Conservation (phyloP, 2,113 vertebrate species). For the Tetrax tetrax region DNA sequence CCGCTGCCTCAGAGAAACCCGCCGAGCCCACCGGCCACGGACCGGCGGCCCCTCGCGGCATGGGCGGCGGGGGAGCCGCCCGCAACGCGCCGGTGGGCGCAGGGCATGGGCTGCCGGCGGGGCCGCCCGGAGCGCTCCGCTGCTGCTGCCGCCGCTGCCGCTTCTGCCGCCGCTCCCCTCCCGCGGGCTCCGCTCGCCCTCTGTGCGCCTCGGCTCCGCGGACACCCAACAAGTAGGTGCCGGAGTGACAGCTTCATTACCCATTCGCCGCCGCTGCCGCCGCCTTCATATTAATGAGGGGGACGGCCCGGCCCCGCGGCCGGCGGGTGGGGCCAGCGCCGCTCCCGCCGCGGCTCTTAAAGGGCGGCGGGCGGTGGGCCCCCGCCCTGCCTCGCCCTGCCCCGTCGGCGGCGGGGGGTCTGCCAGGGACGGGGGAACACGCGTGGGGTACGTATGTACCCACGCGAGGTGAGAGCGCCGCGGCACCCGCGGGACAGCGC, state of each 20-base stretch:
- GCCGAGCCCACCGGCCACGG: slow-evolving; percentile 36
- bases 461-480: neutral
- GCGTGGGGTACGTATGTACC: too few relatives aligned
- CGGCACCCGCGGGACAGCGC: neutral
- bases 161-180: neutral
- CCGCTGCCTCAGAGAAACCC: neutral
- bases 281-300: slow-evolving; percentile 73
- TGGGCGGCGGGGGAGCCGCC: neutral
- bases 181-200: slow-evolving; percentile 28
- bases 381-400: too few relatives aligned
- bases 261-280: slow-evolving; percentile 65
- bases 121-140: slow-evolving; percentile 44
- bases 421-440: fast-evolving
- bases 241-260: slow-evolving; percentile 72
- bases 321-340: slow-evolving; percentile 32
- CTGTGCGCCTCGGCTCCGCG: slow-evolving; percentile 32
- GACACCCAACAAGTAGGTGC: slow-evolving; percentile 67
- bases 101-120: slow-evolving; percentile 33
- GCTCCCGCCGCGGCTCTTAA: slow-evolving; percentile 57
- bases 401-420: neutral
- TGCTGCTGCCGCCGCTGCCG: too few relatives aligned
- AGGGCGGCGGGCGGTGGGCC: neutral
- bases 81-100: slow-evolving; percentile 2
- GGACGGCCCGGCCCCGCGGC: slow-evolving; percentile 15
- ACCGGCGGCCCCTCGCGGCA: slow-evolving; percentile 22